Base-by-base conservation (phyloP, 2,888 invertebrate genomes). In the Chesias legatella region DNA sequence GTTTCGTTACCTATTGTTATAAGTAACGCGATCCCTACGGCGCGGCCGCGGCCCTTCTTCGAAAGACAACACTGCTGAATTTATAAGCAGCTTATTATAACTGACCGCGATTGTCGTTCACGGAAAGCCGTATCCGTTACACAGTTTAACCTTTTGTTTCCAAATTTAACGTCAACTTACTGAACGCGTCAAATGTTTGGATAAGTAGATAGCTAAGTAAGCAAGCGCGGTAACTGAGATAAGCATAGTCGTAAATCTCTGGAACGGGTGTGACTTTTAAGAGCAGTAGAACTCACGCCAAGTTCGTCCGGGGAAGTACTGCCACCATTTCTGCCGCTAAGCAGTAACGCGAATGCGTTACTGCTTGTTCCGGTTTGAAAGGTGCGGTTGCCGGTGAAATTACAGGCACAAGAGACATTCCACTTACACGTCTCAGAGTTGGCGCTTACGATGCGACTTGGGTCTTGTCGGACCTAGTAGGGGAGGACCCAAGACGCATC, bases 261-360 rank as follows among this genome's bases (percentile, higher is more conserved):
- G 58, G 53, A 68, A 68, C 79, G 80, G 75, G 78, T 80, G 73
- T 78, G 79, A 76, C 73, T 77, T n/a, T n/a, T n/a, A n/a, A n/a
- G n/a, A n/a, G n/a, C n/a, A n/a, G n/a, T n/a, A n/a, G n/a, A n/a
- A n/a, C n/a, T n/a, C n/a, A n/a, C n/a, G n/a, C n/a, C n/a, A n/a
- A n/a, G n/a, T n/a, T n/a, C n/a, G n/a, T n/a, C n/a, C n/a, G n/a
- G n/a, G n/a, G n/a, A n/a, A n/a, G n/a, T n/a, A n/a, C n/a, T n/a
- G n/a, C n/a, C n/a, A n/a, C n/a, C n/a, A n/a, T n/a, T n/a, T n/a
- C n/a, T n/a, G n/a, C n/a, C n/a, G n/a, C n/a, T n/a, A n/a, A n/a
- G n/a, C n/a, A n/a, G n/a, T n/a, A n/a, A n/a, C n/a, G n/a, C n/a
- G n/a, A n/a, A n/a, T n/a, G n/a, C n/a, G n/a, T n/a, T n/a, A n/a